Evolutionary conservation across 2,113 vertebrate species (phyloP), one percentile per base, ranked within the genome.

Genomic region (Crotalus viridis): DNA sequence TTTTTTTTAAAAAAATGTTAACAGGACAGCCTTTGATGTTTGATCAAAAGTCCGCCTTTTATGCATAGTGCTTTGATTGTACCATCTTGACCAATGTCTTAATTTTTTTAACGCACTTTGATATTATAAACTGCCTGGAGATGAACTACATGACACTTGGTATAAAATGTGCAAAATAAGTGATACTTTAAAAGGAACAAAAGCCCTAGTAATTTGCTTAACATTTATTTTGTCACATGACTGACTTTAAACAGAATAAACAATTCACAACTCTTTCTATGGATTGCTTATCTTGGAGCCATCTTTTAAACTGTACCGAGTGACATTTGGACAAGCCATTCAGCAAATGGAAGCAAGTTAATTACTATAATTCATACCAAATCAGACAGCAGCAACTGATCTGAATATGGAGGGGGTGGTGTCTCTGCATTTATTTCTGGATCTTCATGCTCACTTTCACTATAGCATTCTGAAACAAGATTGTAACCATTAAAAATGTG

Each of bases 361-460:
- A 93, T 94, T 61, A 87, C 5, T n/a, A 92, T 26, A 46, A 54
- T 10, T 97, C 97, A 93, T 94, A 98, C 96, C 13, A 48, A 95
- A 95, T 97, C 93, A 92, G 91, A 93, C 48, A 90, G 94, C 91
- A 92, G 95, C 88, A 24, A 94, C 93, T 98, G 97, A 3, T 97
- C 97, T 91, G 96, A 94, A 94, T 98, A 98, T 0, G 98, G 98
- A 17, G 98, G 98, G 61, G 98, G 97, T 0, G 98, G 98, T 0
- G 96, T 97, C 90, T 99, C 98, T 59, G 4, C 39, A 22, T 98
- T 97, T 94, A 97, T 97, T 92, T 99, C 99, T 4, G 98, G 96
- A 89, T 99, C 99, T 15, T 99, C 99, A 0, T 99, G 99, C 93
- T 99, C 99, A 15, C 99, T 99, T 94, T 98, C 99, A 74, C 99